Base-by-base conservation (phyloP, 1,140 invertebrate species). In the Drosophila lini region DNA sequence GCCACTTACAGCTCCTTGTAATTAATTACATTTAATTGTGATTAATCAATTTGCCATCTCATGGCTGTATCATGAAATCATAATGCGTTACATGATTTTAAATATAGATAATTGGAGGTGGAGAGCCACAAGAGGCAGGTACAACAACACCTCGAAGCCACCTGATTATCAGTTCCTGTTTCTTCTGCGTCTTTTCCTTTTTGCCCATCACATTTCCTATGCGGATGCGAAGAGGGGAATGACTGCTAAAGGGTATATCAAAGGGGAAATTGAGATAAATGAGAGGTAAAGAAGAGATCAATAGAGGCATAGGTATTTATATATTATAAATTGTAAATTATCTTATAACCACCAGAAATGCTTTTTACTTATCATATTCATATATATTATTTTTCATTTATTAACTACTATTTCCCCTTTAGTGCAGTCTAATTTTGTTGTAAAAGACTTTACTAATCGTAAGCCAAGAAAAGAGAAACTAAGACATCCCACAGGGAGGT, bases 11-110 rank as follows among this genome's bases (percentile, higher is more conserved):
- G 28, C 69, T 73, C 44, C 56, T 73, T 60, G 60, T 61, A 80
- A 84, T 80, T 84, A 63, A 80, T 84, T 81, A 74, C 62, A 60
- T 40, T 73, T 85, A 69, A 84, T 85, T 77, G 78, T 61, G 79
- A 80, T 73, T 83, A 78, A 84, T 65, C 80, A 78, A 74, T 78
- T 77, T 50, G 59, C 62, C 77, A 71, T 65, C 73, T 74, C 81
- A 76, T 67, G 74, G 45, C 62, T 68, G 15, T 60, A 38, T 60
- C 31, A 48, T 64, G 65, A 25, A 77, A 59, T 47, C 73, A 75
- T 75, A 75, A 75, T 65, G 73, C 71, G 71, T 75, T 75, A 65
- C 71, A 75, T 75, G 73, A 75, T 75, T 65, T 76, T 76, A 68
- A 69, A 68, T 68, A 59, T 31, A 47, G 74, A 68, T 77, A 77